Conservation (phyloP, 2,113 vertebrate genomes). For the Glaucomys volans region DNA sequence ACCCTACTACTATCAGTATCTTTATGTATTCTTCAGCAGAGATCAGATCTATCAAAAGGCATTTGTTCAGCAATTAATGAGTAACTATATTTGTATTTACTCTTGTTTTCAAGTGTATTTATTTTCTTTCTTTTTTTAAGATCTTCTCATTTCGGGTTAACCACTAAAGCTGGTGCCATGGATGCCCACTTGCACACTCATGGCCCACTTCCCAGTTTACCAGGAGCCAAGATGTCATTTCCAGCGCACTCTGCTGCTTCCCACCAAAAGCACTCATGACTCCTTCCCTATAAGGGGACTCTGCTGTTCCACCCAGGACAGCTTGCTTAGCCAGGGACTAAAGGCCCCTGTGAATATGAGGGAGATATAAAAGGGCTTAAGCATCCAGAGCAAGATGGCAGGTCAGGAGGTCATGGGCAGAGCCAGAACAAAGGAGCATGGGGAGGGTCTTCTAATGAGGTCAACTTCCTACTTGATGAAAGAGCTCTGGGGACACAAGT, state of each 20-base stretch:
- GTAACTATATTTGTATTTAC: neutral
- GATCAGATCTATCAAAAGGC: neutral
- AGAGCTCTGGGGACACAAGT: too few relatives aligned
- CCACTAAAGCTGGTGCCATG: accelerated
- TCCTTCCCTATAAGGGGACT: neutral
- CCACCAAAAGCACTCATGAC: too few relatives aligned
- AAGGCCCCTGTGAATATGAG: neutral
- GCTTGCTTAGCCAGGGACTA: too few relatives aligned
- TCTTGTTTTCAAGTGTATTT: neutral
- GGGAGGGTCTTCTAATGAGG: too few relatives aligned
- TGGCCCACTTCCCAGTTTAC: neutral
- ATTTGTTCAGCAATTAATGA: neutral
- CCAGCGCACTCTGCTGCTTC: neutral
- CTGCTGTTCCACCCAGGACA: neutral
- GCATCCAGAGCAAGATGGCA: too few relatives aligned
- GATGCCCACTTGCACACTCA: accelerated
- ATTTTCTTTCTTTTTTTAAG: neutral
- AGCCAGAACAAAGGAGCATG: too few relatives aligned
- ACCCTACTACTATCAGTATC: neutral
- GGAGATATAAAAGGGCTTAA: too few relatives aligned
- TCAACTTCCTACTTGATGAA: too few relatives aligned
- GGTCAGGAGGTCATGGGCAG: too few relatives aligned
- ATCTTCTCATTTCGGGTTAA: neutral
- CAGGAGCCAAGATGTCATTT: neutral
- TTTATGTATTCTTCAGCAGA: neutral